These are phyloP conservation scores for Kryptolebias ocellatus DNA, from an alignment of 2,797 vertebrate species.

Conservation along the genomic window DNA sequence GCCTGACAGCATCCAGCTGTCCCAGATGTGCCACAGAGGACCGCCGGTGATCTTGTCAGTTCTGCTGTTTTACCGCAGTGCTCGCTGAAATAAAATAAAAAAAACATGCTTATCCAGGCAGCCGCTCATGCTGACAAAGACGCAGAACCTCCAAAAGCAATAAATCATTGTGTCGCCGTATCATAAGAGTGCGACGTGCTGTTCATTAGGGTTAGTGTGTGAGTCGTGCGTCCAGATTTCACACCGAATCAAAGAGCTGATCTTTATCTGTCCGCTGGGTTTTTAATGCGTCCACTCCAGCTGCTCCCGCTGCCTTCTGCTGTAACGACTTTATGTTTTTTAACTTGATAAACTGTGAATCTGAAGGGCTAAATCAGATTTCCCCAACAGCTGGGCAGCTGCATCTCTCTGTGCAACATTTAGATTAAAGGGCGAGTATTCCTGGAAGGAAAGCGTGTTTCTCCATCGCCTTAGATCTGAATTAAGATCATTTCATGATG, in stretches of 20 bases:
- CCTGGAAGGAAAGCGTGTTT: too few relatives aligned
- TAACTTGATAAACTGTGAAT: constrained; percentile 59
- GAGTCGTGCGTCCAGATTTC: background rate
- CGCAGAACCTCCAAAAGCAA: constrained; percentile 22
- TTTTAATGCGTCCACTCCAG: constrained; percentile 49
- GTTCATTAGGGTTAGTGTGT: constrained; percentile 8
- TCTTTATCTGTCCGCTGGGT: constrained; percentile 19
- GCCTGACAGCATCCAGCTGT: constrained; percentile 80
- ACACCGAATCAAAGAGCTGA: constrained; percentile 38
- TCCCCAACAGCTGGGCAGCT: constrained; percentile 53
- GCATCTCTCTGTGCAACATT: constrained; percentile 8
- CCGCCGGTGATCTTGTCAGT: constrained; percentile 58
- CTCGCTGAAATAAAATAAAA: constrained; percentile 34
- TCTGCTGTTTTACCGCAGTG: constrained; percentile 53
- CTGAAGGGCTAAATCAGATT: constrained; percentile 56
- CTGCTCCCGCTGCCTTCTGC: constrained; percentile 65
- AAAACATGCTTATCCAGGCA: constrained; percentile 30
- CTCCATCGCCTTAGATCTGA: too few relatives aligned
- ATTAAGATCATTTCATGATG: too few relatives aligned
- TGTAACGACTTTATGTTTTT: constrained; percentile 56
- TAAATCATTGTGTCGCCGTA: constrained; percentile 1
- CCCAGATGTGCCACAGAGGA: constrained; percentile 66
- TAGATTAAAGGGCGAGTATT: too few relatives aligned
- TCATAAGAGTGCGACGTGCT: background rate
- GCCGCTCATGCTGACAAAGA: constrained; percentile 21